Conservation (phyloP, 92 coral and sea anemone genomes). For the Epizoanthus illoricatus region DNA sequence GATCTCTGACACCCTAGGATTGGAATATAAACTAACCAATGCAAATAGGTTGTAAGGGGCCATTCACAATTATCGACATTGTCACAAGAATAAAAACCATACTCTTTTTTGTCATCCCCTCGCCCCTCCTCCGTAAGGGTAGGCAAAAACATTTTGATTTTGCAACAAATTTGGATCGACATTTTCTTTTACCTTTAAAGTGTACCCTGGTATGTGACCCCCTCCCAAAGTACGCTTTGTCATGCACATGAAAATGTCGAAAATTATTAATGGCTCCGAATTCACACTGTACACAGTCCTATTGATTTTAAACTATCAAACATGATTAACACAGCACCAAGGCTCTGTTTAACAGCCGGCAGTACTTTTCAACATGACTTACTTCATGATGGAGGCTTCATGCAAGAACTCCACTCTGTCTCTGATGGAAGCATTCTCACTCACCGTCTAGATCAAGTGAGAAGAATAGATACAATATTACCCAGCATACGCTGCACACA, state of each 20-base stretch:
- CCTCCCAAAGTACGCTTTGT: too few species aligned
- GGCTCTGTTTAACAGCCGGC: background rate
- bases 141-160: background rate
- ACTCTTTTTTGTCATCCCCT: background rate
- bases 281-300: too few species aligned
- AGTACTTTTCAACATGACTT: slow-evolving; percentile 34
- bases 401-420: slow-evolving; percentile 96
- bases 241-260: too few species aligned
- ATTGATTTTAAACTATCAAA: background rate
- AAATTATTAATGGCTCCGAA: too few species aligned
- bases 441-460: slow-evolving; percentile 74
- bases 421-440: slow-evolving; percentile 91
- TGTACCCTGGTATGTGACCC: too few species aligned
- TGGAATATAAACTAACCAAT: background rate
- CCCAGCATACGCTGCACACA: too few species aligned
- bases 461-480: background rate
- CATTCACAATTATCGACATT: too few species aligned
- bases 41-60: too few species aligned
- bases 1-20: too few species aligned
- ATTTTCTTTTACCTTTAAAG: too few species aligned
- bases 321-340: background rate
- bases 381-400: slow-evolving; percentile 99
- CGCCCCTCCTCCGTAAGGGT: background rate
- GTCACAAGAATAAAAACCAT: too few species aligned
- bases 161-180: too few species aligned